Evolutionary conservation across 2,888 invertebrate genomes (phyloP).

Genomic region (Pollenia angustigena): DNA sequence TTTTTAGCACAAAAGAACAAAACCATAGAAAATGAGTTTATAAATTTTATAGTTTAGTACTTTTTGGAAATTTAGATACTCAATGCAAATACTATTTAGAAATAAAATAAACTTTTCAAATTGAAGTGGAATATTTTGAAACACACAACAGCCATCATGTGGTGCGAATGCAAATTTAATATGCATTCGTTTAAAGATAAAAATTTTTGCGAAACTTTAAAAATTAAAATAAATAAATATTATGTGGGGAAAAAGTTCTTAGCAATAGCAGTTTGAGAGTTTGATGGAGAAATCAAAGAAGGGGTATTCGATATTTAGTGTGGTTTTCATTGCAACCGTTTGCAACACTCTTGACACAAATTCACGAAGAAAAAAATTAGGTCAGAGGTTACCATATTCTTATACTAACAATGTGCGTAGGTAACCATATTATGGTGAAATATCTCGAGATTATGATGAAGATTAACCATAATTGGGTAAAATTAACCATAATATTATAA

Average conservation of each 20-base stretch:
- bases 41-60: constrained; percentile 34
- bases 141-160: constrained; percentile 45
- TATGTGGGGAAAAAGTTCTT: constrained; percentile 3
- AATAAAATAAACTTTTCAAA: constrained; percentile 52
- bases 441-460: no score
- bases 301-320: no score
- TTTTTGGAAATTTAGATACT: constrained; percentile 56
- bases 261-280: neutral
- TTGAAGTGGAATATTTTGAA: constrained; percentile 50
- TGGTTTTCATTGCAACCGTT: no score
- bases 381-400: no score
- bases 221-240: constrained; percentile 50
- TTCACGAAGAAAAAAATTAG: no score
- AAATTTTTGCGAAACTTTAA: constrained; percentile 30
- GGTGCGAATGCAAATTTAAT: constrained; percentile 38
- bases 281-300: neutral
- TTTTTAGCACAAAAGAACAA: neutral
- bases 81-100: constrained; percentile 55
- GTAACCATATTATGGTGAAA: no score
- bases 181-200: constrained; percentile 39
- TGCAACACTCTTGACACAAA: no score
- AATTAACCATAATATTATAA: no score
- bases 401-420: no score
- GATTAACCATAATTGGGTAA: no score
- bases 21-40: constrained; percentile 30